phyloP scores from a whole-genome alignment of 2,113 vertebrate genomes.

The Strix uralensis region DNA sequence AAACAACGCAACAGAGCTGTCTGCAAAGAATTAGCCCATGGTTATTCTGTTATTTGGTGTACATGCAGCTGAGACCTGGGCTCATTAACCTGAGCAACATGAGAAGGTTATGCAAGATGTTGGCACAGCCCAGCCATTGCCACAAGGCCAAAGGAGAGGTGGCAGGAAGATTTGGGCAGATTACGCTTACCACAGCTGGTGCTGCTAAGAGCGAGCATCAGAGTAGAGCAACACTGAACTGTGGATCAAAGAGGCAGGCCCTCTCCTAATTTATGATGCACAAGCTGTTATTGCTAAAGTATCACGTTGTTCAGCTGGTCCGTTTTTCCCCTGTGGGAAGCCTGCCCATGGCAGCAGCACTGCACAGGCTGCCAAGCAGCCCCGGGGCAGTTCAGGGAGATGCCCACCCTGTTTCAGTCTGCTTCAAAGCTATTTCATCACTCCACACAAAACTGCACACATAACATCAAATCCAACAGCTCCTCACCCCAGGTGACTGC shows the following conservation, averaged over 20 bases:
- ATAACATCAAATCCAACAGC: not conserved
- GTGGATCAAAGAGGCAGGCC: not conserved
- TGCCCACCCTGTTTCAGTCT: not conserved
- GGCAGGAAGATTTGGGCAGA: not conserved
- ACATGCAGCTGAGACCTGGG: not conserved
- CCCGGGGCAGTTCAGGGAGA: not conserved
- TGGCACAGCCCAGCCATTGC: not conserved
- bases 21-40: not conserved
- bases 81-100: not conserved
- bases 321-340: fast-evolving
- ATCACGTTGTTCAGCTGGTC: not conserved
- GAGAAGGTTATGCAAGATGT: not conserved
- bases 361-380: not conserved
- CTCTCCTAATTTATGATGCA: not conserved
- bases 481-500: not conserved
- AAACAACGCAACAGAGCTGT: not conserved
- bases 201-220: fast-evolving
- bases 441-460: not conserved
- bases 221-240: not conserved
- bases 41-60: not conserved
- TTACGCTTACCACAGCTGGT: fast-evolving
- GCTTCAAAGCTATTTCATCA: not conserved
- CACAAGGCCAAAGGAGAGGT: not conserved
- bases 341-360: not conserved
- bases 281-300: not conserved